Conservation (phyloP, 2,888 invertebrate species). For the Aphidius colemani region DNA sequence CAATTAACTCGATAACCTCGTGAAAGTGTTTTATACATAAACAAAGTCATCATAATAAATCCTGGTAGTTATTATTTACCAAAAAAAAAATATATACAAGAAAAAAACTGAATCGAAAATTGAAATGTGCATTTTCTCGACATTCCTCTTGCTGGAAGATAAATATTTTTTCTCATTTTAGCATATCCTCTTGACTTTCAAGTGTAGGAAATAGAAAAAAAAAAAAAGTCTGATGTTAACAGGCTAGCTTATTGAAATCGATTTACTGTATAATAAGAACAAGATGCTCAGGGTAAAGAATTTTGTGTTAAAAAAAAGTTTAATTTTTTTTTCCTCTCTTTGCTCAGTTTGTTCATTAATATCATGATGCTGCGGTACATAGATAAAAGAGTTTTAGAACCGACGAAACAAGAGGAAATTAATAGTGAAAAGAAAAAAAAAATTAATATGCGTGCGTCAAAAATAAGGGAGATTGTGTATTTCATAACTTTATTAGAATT, state of each 20-base stretch:
- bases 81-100: no score
- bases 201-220: no score
- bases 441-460: not conserved
- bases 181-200: not conserved
- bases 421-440: not conserved
- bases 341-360: not conserved
- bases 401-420: not conserved
- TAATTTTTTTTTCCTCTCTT: not conserved
- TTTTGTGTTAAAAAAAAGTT: not conserved
- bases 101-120: not conserved
- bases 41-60: no score
- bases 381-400: no score
- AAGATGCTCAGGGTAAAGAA: slow-evolving; percentile 28
- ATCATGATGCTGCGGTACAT: no score
- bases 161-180: slow-evolving; percentile 1
- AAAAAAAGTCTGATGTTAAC: no score
- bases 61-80: no score
- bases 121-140: not conserved
- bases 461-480: no score
- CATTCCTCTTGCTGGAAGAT: no score
- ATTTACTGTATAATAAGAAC: slow-evolving; percentile 32
- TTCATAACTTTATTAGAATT: no score
- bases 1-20: no score
- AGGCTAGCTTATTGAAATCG: slow-evolving; percentile 7
- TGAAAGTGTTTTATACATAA: no score